Base-by-base conservation (phyloP, 2,113 vertebrate species). In the Ibidorhyncha struthersii region DNA sequence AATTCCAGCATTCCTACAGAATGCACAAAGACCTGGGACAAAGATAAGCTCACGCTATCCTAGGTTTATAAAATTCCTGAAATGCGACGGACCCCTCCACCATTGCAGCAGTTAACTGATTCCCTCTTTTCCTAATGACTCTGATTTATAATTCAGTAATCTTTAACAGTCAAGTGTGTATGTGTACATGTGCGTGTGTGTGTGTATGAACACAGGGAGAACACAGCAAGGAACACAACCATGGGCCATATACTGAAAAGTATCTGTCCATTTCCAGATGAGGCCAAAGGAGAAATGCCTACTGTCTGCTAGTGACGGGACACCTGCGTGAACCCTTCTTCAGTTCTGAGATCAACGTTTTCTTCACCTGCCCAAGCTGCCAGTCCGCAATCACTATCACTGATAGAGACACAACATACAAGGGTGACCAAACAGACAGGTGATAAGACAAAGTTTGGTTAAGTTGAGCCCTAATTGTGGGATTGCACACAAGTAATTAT, bases 121-220 rank as follows among this genome's bases (percentile, higher is more conserved):
- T 71, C 15, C 20, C 8, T 56, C 3, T 0, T 3, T 71, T 92
- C 32, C 26, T 80, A 82, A 55, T 59, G 67, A 43, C 4, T 47
- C 32, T 79, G 47, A 63, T 76, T 85, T 55, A 38, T 36, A 53
- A 49, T 32, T 47, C 56, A 27, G 32, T n/a, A 55, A 45, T 56
- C n/a, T 66, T 65, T 41, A 71, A 14, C 8, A 38, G 8, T 30
- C n/a, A 55, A 19, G 19, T 9, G 3, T 61, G 8, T 38, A 43
- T 8, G 8, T 17, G 19, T 41, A 19, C 58, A 18, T 6, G 4
- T 27, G 13, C 41, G 30, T 2, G 0, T 18, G 12, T 14, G 27
- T 18, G 6, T 38, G 49, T 6, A 2, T n/a, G n/a, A 32, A 70
- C 22, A 40, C 17, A 30, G 36, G 36, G 38, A 52, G 41, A 81